phyloP scores from a whole-genome alignment of 2,797 vertebrate species.

The Orientallactaga sibirica region DNA sequence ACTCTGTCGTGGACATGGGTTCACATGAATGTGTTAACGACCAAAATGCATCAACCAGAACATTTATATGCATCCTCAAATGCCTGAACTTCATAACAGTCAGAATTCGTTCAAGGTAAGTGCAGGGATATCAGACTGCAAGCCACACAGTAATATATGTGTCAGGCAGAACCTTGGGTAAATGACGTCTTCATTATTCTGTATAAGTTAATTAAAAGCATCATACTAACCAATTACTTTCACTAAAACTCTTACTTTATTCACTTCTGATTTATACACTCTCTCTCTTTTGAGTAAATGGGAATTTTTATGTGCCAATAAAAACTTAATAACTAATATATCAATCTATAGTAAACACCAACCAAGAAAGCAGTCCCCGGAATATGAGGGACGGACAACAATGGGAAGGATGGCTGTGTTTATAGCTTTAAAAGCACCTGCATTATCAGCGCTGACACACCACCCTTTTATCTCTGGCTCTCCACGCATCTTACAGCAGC shows the following conservation, averaged over 20 bases:
- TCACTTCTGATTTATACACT: conserved; percentile 77
- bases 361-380: conserved; percentile 45
- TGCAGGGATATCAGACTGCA: background rate
- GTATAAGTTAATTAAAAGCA: conserved; percentile 81
- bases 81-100: background rate
- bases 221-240: conserved; percentile 76
- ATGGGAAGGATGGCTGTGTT: conserved; percentile 5
- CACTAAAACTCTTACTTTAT: conserved; percentile 70
- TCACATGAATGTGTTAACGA: background rate
- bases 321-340: conserved; percentile 80
- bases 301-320: conserved; percentile 79
- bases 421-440: background rate
- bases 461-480: conserved; percentile 57
- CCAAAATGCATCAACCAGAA: background rate
- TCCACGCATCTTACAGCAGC: conserved; percentile 21
- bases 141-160: background rate
- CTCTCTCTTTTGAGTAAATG: conserved; percentile 73
- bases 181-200: conserved; percentile 64
- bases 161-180: conserved; percentile 29
- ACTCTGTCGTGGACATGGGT: background rate
- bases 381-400: conserved; percentile 28
- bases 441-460: background rate
- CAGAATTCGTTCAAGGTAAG: background rate
- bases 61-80: background rate
- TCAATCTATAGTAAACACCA: conserved; percentile 73